phyloP scores from a whole-genome alignment of 2,888 invertebrate species.

The Globia sparganii region DNA sequence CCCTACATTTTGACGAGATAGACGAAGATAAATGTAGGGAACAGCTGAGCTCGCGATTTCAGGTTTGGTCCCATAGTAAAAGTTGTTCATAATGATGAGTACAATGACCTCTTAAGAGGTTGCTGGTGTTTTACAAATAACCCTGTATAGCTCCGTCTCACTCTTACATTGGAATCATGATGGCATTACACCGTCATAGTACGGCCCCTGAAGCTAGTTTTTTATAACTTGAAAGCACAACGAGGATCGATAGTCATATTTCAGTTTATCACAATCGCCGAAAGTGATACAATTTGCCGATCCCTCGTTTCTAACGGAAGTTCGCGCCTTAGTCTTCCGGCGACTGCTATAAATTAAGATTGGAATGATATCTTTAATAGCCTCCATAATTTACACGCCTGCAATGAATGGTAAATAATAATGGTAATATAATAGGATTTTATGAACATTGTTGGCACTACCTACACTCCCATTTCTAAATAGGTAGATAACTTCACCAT shows the following conservation, averaged over 20 bases:
- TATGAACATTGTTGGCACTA: neutral
- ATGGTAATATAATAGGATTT: neutral
- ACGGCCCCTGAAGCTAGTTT: too few species aligned
- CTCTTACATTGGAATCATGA: too few species aligned
- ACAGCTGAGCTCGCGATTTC: too few species aligned
- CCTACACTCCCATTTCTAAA: neutral
- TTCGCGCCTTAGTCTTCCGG: slow-evolving; percentile 48
- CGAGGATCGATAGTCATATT: neutral
- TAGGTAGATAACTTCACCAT: neutral
- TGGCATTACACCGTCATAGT: too few species aligned
- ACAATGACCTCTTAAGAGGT: too few species aligned
- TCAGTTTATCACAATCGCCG: slow-evolving; percentile 1
- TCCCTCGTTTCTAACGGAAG: slow-evolving; percentile 50
- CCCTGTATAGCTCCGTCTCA: too few species aligned
- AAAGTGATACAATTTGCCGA: slow-evolving; percentile 44
- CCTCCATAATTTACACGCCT: slow-evolving; percentile 14
- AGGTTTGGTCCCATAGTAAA: too few species aligned
- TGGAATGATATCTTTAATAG: slow-evolving; percentile 40
- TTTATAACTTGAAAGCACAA: neutral
- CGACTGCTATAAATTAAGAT: slow-evolving; percentile 49
- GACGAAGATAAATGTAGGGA: too few species aligned
- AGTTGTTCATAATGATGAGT: too few species aligned
- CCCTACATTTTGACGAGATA: too few species aligned
- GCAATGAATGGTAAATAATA: slow-evolving; percentile 1
- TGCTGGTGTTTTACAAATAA: too few species aligned